Conservation (phyloP, 2,113 vertebrate species). For the Mormyrus lacerda region DNA sequence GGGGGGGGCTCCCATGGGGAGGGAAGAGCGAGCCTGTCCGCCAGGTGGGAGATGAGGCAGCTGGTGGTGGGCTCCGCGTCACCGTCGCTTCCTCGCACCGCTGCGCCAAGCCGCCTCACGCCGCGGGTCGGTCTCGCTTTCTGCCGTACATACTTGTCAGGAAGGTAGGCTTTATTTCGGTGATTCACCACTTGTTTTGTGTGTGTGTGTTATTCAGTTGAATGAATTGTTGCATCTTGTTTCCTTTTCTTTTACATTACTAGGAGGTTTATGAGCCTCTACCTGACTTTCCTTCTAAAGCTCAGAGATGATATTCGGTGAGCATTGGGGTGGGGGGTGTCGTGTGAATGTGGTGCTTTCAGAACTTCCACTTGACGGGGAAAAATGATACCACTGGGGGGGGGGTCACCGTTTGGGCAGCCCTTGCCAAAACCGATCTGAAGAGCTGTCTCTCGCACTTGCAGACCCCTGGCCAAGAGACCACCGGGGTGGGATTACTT, state of each 20-base stretch:
- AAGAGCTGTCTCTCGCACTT: neutral
- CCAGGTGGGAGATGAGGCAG: neutral
- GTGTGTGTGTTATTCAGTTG: neutral
- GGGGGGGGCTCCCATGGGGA: neutral
- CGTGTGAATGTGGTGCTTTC: neutral
- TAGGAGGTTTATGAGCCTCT: neutral
- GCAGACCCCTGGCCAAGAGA: neutral
- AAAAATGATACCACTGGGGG: constrained; percentile 32
- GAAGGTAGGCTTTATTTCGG: neutral
- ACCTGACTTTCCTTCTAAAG: neutral
- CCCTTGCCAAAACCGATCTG: constrained; percentile 35
- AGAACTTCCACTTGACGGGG: constrained; percentile 13
- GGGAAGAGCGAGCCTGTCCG: neutral
- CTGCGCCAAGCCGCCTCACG: neutral
- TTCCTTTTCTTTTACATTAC: neutral
- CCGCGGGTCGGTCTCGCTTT: neutral
- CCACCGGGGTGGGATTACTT: constrained; percentile 8
- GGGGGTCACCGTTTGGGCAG: constrained; percentile 18
- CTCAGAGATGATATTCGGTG: neutral
- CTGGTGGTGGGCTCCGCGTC: neutral
- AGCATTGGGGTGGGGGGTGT: neutral
- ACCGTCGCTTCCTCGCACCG: neutral
- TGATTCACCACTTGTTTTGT: neutral
- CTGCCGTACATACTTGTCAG: neutral
- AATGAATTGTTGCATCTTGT: neutral